Evolutionary conservation across 2,797 vertebrate species (phyloP), one percentile per base, ranked within the genome.

Genomic region (Parauchenoglanis ngamensis): DNA sequence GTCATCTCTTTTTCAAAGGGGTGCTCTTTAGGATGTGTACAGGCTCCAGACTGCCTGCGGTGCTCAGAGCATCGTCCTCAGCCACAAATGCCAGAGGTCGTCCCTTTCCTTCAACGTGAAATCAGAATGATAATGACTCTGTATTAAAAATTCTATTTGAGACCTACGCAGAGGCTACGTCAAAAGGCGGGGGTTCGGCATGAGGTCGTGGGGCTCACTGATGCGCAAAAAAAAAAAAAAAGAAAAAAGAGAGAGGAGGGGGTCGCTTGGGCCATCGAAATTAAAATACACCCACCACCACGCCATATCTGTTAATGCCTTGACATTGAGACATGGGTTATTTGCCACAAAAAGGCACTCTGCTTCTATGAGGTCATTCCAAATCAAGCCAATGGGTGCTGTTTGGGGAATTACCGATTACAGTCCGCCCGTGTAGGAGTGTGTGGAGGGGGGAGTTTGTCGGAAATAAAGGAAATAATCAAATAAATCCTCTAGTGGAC

Each of bases 151-250:
- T 94, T 94, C 92, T 92, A 94, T 94, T 92, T 94, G 90, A 93
- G 81, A 88, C 92, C 91, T 92, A 91, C 91, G 94, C 92, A 93
- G 89, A 92, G 90, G 94, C 93, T 92, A 94, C 93, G 94, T 95
- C 92, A 95, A 94, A 95, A 95, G 94, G 93, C 94, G 90, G 87
- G 89, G 61, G 67, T 83, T 61, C 78, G 90, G 56, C 87, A 86
- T 89, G 91, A 92, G 90, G 92, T 89, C 87, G 5, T 80, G 83
- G 87, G 89, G 90, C 90, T 94, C 91, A 91, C 89, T 89, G 93
- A 95, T 94, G 94, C 91, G 93, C 94, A 94, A 94, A 93, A 95
- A 95, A 96, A 94, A 76, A 78, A 94, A 94, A 95, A 95, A 96
- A 94, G 80, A 82, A 25, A 12, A 46, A 12, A 7, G 19, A 5